Evolutionary conservation across 2,113 vertebrate genomes (phyloP).

Genomic region (Tragelaphus strepsiceros): DNA sequence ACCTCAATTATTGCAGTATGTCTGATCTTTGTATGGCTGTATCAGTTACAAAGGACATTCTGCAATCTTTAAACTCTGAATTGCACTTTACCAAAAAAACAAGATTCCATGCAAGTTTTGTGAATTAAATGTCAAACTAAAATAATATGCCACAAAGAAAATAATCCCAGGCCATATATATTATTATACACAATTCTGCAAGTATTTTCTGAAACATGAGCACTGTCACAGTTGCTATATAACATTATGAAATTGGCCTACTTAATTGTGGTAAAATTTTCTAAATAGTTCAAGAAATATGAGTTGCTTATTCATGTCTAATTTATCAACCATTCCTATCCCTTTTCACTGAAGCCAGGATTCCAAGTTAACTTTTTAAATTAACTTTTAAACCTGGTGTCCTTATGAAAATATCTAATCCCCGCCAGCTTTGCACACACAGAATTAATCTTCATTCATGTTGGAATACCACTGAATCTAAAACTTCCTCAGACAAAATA

Average conservation of each 20-base stretch:
- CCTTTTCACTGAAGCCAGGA: neutral
- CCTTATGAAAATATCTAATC: neutral
- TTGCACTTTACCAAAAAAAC: neutral
- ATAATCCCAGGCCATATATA: neutral
- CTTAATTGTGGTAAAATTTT: neutral
- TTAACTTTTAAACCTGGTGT: neutral
- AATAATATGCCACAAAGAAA: neutral
- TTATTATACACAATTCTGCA: neutral
- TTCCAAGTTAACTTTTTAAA: neutral
- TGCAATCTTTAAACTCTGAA: neutral
- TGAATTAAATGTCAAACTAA: neutral
- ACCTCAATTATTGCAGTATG: neutral
- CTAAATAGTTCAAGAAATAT: slow-evolving; percentile 18
- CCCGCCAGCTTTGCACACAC: neutral
- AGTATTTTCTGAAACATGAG: neutral
- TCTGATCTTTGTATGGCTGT: neutral
- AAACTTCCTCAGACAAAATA: neutral
- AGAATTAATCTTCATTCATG: neutral
- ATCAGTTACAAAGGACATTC: neutral
- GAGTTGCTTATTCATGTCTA: neutral
- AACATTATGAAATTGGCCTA: neutral
- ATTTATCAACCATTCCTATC: neutral
- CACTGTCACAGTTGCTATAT: neutral
- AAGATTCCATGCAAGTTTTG: neutral
- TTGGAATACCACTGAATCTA: neutral